A percentile compares a stretch with the other conserved stretches of the same genome.
Conservation (phyloP, 2,797 vertebrate genomes). For the Etheostoma nigrum region DNA sequence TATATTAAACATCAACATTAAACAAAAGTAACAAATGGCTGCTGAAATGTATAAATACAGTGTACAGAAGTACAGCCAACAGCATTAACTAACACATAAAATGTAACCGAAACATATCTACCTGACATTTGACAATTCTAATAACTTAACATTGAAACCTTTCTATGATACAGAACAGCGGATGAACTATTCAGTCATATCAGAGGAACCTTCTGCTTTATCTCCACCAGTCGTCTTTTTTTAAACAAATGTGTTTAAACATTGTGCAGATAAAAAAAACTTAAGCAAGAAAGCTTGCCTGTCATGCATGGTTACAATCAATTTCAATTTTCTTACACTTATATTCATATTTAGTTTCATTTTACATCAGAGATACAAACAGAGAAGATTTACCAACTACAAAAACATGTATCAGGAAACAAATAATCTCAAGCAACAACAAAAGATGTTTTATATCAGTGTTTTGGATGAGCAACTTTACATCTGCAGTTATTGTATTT, state of each 20-base stretch:
- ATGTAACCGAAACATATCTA: conserved; percentile 6
- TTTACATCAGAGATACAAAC: not conserved
- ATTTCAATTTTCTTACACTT: not conserved
- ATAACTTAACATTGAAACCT: not conserved
- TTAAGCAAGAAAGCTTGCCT: not conserved
- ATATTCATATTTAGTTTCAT: not conserved
- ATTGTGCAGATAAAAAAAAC: conserved; percentile 17
- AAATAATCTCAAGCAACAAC: not conserved
- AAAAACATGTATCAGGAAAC: not conserved
- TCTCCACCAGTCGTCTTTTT: not conserved
- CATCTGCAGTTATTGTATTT: not conserved
- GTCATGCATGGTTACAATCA: conserved; percentile 2
- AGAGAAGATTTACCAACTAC: not conserved
- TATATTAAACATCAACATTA: conserved; percentile 1
- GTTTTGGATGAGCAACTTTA: not conserved
- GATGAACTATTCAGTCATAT: conserved; percentile 1
- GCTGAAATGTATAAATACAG: not conserved
- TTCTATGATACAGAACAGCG: not conserved
- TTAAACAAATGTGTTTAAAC: not conserved
- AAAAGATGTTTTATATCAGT: not conserved
- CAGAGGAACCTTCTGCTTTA: not conserved
- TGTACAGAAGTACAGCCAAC: not conserved
- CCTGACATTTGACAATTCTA: not conserved
- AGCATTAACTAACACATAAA: not conserved
- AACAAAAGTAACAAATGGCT: not conserved